Evolutionary conservation across 2,113 vertebrate species (phyloP).

Genomic region (Phyllopteryx taeniolatus): DNA sequence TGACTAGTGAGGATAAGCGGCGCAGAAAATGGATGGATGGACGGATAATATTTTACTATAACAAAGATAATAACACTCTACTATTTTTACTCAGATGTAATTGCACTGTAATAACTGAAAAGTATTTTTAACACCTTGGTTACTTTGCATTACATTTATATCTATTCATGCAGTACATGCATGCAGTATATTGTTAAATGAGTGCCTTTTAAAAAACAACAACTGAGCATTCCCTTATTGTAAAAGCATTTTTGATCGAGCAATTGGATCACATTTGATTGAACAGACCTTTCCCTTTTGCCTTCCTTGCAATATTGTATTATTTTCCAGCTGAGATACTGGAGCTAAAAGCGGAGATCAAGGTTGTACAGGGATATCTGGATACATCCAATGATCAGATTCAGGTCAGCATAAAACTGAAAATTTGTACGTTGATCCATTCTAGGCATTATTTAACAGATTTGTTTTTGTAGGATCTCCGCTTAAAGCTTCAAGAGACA

Average conservation of each 20-base stretch:
- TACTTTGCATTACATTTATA: too few relatives aligned
- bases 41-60: too few relatives aligned
- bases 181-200: neutral
- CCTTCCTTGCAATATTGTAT: neutral
- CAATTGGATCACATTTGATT: neutral
- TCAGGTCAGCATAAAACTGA: conserved; percentile 60
- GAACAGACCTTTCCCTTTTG: neutral
- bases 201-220: neutral
- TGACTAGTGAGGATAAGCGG: too few relatives aligned
- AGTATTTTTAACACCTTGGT: neutral
- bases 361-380: conserved; percentile 68
- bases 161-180: too few relatives aligned
- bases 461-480: conserved; percentile 62
- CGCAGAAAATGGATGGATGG: too few relatives aligned
- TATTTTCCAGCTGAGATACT: conserved; percentile 62
- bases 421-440: neutral
- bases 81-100: neutral
- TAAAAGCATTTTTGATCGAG: neutral
- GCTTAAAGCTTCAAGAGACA: conserved; percentile 66
- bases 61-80: neutral
- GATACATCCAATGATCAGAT: conserved; percentile 75
- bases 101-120: neutral
- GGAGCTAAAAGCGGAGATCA: conserved; percentile 68
- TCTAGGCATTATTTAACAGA: neutral
- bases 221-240: neutral